Evolutionary conservation across 2,113 vertebrate species (phyloP).

Genomic region (Rafetus swinhoei): DNA sequence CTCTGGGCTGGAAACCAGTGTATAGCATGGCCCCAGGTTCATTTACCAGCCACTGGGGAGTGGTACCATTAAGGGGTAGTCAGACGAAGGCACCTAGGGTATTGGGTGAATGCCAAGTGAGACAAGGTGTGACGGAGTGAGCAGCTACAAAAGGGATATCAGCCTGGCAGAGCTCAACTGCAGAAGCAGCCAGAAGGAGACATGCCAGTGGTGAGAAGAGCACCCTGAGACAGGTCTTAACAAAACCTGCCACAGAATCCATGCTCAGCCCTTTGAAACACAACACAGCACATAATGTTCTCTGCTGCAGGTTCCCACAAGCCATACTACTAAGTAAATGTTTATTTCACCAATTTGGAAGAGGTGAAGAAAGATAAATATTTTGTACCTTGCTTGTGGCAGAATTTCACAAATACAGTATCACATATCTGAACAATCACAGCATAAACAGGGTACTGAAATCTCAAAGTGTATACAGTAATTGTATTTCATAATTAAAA

Average conservation of each 20-base stretch:
- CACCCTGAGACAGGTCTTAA: not conserved
- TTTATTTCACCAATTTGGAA: constrained; percentile 69
- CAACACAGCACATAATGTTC: constrained; percentile 64
- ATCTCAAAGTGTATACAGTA: not conserved
- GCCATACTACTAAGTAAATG: constrained; percentile 61
- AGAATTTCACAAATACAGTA: constrained; percentile 37
- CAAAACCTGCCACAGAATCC: not conserved
- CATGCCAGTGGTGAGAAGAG: not conserved
- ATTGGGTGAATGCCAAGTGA: not conserved
- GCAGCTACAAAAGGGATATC: not conserved
- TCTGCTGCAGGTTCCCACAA: constrained; percentile 45
- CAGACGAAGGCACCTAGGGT: not conserved
- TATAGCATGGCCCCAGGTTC: not conserved
- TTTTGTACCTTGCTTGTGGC: constrained; percentile 43
- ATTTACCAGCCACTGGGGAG: not conserved
- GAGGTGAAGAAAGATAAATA: constrained; percentile 55
- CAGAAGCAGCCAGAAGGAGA: not conserved
- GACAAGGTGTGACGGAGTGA: not conserved
- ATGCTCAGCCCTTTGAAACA: not conserved
- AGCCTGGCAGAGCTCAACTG: not conserved
- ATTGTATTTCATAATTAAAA: not conserved
- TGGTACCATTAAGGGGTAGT: not conserved
- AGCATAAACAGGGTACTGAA: constrained; percentile 12
- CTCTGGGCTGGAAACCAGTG: not conserved
- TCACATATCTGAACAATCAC: constrained; percentile 37